phyloP scores from a whole-genome alignment of 2,888 invertebrate species.

The Lobophora halterata region DNA sequence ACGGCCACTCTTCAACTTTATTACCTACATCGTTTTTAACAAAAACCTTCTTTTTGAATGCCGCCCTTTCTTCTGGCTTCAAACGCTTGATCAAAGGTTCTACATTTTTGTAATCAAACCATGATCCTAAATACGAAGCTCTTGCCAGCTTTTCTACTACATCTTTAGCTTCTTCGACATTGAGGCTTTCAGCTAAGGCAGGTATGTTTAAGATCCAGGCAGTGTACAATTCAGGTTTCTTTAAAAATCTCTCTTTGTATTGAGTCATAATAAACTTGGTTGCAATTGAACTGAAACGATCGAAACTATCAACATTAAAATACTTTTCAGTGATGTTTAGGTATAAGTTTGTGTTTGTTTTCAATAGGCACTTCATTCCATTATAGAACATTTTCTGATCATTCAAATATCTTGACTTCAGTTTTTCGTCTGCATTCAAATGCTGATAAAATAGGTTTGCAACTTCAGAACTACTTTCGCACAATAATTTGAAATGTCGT shows the following conservation, averaged over 20 bases:
- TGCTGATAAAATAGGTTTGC: conserved; percentile 29
- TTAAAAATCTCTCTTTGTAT: conserved; percentile 29
- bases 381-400: conserved; percentile 18
- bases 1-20: conserved; percentile 36
- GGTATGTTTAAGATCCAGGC: conserved; percentile 30
- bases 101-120: conserved; percentile 33
- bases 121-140: conserved; percentile 28
- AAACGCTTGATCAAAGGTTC: conserved; percentile 37
- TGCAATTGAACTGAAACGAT: conserved; percentile 24
- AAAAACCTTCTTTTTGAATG: conserved; percentile 40
- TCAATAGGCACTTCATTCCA: conserved; percentile 24
- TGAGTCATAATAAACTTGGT: conserved; percentile 33
- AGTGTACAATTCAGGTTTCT: conserved; percentile 37
- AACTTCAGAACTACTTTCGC: conserved; percentile 27
- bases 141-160: conserved; percentile 32
- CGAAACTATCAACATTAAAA: conserved; percentile 14
- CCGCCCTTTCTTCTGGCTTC: conserved; percentile 28
- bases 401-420: conserved; percentile 15
- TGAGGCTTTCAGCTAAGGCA: conserved; percentile 29
- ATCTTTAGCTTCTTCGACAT: conserved; percentile 32
- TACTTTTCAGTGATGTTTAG: conserved; percentile 36
- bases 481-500: conserved; percentile 30
- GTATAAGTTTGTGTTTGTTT: conserved; percentile 27
- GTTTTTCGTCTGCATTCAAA: no score
- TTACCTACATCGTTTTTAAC: conserved; percentile 34